These are phyloP conservation scores for Crocidura indochinensis DNA, from an alignment of 2,797 vertebrate genomes.

Conservation along the genomic window DNA sequence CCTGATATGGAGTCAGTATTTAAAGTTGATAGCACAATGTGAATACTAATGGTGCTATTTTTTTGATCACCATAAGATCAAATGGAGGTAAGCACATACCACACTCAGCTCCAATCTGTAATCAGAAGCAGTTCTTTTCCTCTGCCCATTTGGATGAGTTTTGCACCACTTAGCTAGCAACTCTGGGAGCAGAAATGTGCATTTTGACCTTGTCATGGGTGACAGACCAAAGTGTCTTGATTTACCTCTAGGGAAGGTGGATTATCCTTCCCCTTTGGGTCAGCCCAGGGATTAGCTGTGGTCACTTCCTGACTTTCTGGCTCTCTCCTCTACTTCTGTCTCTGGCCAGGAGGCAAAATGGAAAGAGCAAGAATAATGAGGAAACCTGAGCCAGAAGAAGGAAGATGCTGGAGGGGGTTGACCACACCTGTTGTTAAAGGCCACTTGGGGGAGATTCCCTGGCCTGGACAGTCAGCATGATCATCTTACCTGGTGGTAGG, in stretches of 20 bases:
- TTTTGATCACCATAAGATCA: neutral
- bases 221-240: constrained; percentile 89
- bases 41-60: neutral
- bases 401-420: constrained; percentile 70
- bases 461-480: neutral
- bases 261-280: constrained; percentile 87
- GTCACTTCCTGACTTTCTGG: constrained; percentile 89
- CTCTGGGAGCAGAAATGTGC: constrained; percentile 87
- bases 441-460: neutral
- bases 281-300: constrained; percentile 88
- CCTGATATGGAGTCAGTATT: neutral
- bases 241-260: constrained; percentile 88
- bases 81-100: neutral
- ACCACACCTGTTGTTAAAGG: neutral
- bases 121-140: neutral
- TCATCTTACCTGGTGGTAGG: neutral
- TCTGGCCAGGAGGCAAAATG: constrained; percentile 82
- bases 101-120: neutral
- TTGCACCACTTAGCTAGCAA: constrained; percentile 67
- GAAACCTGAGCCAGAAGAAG: constrained; percentile 80
- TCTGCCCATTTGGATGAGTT: neutral
- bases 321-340: constrained; percentile 87
- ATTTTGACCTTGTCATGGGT: constrained; percentile 85
- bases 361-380: constrained; percentile 67
- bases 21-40: neutral